These are phyloP conservation scores for Leptoclinus maculatus DNA, from an alignment of 2,797 vertebrate genomes.

Conservation along the genomic window DNA sequence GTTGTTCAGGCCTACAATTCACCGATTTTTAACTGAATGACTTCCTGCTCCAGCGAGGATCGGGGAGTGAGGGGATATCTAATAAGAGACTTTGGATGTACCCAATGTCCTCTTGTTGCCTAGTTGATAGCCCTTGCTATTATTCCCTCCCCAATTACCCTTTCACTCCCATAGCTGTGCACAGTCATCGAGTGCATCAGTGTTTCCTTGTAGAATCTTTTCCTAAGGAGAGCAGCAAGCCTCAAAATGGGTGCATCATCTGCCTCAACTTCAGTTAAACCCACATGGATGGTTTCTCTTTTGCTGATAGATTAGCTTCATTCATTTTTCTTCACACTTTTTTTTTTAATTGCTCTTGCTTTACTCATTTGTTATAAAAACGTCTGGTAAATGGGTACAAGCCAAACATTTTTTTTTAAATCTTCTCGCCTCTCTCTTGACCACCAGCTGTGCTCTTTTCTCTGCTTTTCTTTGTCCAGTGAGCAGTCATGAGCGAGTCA, in stretches of 20 bases:
- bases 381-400: background rate
- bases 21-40: too few species aligned
- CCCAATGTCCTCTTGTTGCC: background rate
- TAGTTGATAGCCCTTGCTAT: background rate
- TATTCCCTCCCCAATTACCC: background rate
- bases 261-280: background rate
- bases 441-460: background rate
- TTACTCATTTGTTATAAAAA: background rate
- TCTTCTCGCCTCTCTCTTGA: background rate
- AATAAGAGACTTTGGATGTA: too few species aligned
- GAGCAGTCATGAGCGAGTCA: slow-evolving; percentile 86
- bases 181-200: background rate
- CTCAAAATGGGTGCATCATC: background rate
- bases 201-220: slow-evolving; percentile 5
- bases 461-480: slow-evolving; percentile 46
- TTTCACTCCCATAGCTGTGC: background rate
- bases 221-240: background rate
- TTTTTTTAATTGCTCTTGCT: background rate
- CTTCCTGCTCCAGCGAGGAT: too few species aligned
- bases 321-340: background rate
- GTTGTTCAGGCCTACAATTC: too few species aligned
- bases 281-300: background rate
- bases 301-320: background rate
- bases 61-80: too few species aligned
- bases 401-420: background rate